phyloP scores from a whole-genome alignment of 2,888 invertebrate species.

The Uropetala carovei region DNA sequence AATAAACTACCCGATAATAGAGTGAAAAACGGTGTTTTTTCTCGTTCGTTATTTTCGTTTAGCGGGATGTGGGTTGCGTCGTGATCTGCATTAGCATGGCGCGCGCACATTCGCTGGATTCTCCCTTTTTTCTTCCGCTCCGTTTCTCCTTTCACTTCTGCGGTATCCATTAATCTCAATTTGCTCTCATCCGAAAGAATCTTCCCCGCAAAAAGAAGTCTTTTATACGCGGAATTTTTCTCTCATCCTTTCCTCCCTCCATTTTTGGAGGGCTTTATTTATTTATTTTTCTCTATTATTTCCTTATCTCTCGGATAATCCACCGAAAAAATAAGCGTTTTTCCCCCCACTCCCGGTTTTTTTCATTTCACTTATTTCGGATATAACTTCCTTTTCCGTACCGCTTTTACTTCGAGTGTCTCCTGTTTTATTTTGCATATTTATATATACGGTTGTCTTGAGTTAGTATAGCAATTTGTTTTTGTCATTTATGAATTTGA shows the following conservation, averaged over 20 bases:
- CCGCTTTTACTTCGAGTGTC: too few species aligned
- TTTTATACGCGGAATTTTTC: background rate
- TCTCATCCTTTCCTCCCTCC: background rate
- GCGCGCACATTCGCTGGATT: background rate
- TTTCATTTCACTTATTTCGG: too few species aligned
- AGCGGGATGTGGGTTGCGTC: too few species aligned
- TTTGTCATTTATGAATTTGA: too few species aligned
- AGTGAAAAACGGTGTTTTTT: background rate
- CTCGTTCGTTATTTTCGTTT: background rate
- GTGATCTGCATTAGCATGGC: too few species aligned
- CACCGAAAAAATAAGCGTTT: background rate
- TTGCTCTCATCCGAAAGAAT: background rate
- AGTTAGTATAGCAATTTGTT: too few species aligned
- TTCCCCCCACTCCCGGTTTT: too few species aligned
- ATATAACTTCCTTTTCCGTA: too few species aligned
- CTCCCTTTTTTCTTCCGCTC: background rate
- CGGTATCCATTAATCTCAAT: conserved; percentile 6
- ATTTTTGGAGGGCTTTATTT: background rate
- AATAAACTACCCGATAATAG: background rate
- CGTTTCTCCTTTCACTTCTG: background rate
- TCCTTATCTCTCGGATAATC: background rate
- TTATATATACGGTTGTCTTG: too few species aligned
- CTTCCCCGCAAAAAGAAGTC: background rate
- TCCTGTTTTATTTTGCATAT: too few species aligned
- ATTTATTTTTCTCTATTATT: background rate